A percentile compares a stretch with the other conserved stretches of the same genome.
phyloP scores from a whole-genome alignment of 2,113 vertebrate species.

The Harpagus bidentatus region DNA sequence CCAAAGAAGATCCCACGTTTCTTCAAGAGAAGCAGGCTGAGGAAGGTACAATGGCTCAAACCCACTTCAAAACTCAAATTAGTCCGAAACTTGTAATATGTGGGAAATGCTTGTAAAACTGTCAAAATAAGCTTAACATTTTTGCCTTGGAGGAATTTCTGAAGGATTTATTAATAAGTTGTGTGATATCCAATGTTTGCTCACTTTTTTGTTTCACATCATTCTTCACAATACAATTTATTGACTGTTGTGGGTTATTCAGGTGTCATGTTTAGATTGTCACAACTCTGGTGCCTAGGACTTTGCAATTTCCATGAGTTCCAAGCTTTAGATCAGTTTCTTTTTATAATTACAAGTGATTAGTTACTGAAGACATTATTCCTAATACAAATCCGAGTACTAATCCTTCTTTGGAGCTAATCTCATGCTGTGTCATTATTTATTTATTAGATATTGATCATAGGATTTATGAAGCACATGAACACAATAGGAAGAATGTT shows the following conservation, averaged over 20 bases:
- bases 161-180: background rate
- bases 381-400: background rate
- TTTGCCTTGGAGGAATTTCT: background rate
- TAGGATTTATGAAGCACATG: background rate
- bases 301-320: background rate
- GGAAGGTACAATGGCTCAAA: background rate
- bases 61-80: background rate
- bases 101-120: background rate
- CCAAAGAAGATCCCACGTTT: background rate
- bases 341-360: background rate
- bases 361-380: background rate
- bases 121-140: background rate
- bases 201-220: background rate
- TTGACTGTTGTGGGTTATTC: background rate
- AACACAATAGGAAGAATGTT: background rate
- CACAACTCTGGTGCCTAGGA: background rate
- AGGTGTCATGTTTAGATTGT: background rate
- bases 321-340: background rate
- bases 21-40: background rate
- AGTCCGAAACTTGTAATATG: background rate
- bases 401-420: background rate
- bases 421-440: background rate
- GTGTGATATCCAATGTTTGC: background rate
- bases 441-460: background rate
- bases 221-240: background rate